A percentile compares a stretch with the other conserved stretches of the same genome.
phyloP scores from a whole-genome alignment of 1,140 invertebrate genomes.

The Euura saliciscinereae region DNA sequence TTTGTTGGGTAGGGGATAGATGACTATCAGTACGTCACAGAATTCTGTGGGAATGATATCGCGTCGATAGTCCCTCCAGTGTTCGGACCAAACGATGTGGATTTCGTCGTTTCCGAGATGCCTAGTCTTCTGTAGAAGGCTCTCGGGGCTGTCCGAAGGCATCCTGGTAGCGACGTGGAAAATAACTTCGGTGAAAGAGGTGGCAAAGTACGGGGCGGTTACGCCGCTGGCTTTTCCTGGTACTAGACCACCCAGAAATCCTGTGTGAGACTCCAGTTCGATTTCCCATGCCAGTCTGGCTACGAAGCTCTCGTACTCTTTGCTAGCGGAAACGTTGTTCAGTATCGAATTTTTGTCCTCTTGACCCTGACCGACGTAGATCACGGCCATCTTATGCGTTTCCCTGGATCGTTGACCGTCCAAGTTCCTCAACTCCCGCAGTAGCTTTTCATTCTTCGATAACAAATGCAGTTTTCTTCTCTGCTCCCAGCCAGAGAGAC shows the following conservation, averaged over 20 bases:
- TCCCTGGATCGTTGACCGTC: slow-evolving; percentile 91
- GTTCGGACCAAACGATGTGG: slow-evolving; percentile 99
- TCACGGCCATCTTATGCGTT: slow-evolving; percentile 98
- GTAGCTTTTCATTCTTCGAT: slow-evolving; percentile 86
- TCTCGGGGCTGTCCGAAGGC: slow-evolving; percentile 86
- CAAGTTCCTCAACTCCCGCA: slow-evolving; percentile 91
- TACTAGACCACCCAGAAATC: slow-evolving; percentile 94
- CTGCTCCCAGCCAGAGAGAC: slow-evolving; percentile 88
- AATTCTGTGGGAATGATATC: slow-evolving; percentile 99
- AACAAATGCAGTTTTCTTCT: slow-evolving; percentile 84
- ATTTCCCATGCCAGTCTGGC: slow-evolving; percentile 95
- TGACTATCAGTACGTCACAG: slow-evolving; percentile 97
- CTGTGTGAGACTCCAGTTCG: slow-evolving; percentile 93
- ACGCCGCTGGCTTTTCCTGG: slow-evolving; percentile 89
- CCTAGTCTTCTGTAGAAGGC: slow-evolving; percentile 90
- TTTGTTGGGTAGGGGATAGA: slow-evolving; percentile 87
- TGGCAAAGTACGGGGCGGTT: slow-evolving; percentile 96
- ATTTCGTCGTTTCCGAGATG: slow-evolving; percentile 99
- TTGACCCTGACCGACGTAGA: slow-evolving; percentile 96
- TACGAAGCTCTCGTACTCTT: slow-evolving; percentile 94
- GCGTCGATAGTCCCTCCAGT: slow-evolving; percentile 91
- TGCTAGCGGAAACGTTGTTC: slow-evolving; percentile 74
- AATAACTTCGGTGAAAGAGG: slow-evolving; percentile 80
- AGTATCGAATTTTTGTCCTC: slow-evolving; percentile 95
- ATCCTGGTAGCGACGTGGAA: slow-evolving; percentile 99